Base-by-base conservation (phyloP, 2,113 vertebrate species). In the Sinocyclocheilus grahami region DNA sequence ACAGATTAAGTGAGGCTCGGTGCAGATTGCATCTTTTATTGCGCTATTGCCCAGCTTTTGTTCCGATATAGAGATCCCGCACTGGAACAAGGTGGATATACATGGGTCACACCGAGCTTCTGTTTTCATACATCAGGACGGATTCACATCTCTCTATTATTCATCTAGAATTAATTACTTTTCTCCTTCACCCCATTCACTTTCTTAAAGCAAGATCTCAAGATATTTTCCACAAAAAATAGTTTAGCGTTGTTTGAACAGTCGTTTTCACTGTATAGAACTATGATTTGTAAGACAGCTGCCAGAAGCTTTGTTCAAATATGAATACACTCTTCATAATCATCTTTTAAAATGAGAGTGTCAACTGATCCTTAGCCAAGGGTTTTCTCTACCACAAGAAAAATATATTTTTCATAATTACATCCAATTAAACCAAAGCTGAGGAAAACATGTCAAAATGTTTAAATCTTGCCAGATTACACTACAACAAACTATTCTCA, bases 1-100 rank as follows among this genome's bases (percentile, higher is more conserved):
- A 91, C 86, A 71, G 89, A 92, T 86, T 87, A 90, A 91, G 89
- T 83, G 82, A 91, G 85, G 77, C 82, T 48, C 16, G n/a, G 71
- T 83, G 75, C 85, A 81, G 84, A 86, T 88, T 87, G 60, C 67
- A 77, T 87, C 55, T 86, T 92, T 90, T 89, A 89, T 92, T 88
- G 83, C 78, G 3, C 81, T 51, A 71, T 85, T 75, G 69, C 76
- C 55, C 55, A 86, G 80, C 39, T 33, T 20, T 33, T 75, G 58
- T 78, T 80, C 37, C 58, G 67, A 55, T 63, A 58, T 82, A 11
- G 24, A 80, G 67, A 46, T 81, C 87, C 16, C n/a, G 18, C 33
- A 81, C 11, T 63, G 20, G 9, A 79, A 72, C 24, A 63, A 27
- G 27, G 27, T 27, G 27, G 27, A 27, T 27, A 27, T 27, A 27